Percentiles rank a stretch among this genome's conserved stretches.
phyloP scores from a whole-genome alignment of 1,140 invertebrate genomes.

The Coboldia fuscipes region DNA sequence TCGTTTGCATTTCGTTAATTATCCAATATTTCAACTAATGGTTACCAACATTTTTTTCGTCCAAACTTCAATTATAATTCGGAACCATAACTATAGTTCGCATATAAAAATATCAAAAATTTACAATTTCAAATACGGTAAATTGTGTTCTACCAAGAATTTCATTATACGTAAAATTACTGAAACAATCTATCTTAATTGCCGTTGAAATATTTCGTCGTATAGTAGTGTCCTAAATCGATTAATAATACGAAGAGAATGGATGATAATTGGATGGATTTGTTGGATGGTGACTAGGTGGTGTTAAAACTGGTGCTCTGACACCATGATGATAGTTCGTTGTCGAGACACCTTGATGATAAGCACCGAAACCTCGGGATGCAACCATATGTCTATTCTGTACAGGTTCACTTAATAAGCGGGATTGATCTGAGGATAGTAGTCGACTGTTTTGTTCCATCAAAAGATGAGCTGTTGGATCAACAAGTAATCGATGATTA shows the following conservation, averaged over 20 bases:
- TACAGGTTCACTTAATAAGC: constrained; percentile 14
- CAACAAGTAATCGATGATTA: constrained; percentile 17
- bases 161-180: too few species aligned
- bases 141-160: too few species aligned
- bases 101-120: neutral
- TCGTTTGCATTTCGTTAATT: too few species aligned
- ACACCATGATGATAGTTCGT: constrained; percentile 21
- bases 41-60: too few species aligned
- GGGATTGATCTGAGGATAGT: constrained; percentile 14
- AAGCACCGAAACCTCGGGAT: constrained; percentile 17
- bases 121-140: too few species aligned
- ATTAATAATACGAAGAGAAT: constrained; percentile 20
- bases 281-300: constrained; percentile 19
- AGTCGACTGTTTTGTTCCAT: constrained; percentile 21
- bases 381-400: constrained; percentile 18
- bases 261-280: constrained; percentile 22
- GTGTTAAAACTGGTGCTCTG: constrained; percentile 16
- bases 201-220: constrained; percentile 1
- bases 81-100: neutral
- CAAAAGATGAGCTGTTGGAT: constrained; percentile 19
- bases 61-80: too few species aligned
- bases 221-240: too few species aligned
- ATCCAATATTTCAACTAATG: too few species aligned
- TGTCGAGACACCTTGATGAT: constrained; percentile 19
- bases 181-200: neutral